Evolutionary conservation across 2,113 vertebrate species (phyloP), one percentile per base, ranked within the genome.

Genomic region (Zosterops borbonicus): DNA sequence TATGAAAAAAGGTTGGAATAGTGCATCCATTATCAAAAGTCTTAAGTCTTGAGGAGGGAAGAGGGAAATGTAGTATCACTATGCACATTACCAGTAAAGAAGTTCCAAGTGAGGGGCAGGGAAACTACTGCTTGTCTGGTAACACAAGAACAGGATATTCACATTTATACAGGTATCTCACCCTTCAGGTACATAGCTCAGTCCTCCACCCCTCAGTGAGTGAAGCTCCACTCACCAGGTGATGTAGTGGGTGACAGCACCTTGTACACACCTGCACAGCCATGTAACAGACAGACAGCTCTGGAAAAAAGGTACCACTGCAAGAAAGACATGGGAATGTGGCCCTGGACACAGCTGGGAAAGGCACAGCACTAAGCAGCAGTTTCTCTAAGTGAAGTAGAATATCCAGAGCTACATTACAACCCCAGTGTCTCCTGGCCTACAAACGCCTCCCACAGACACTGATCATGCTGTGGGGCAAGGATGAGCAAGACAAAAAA

Each of bases 181-280:
- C 46, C 47, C 60, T 69, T 35, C 59, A 75, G 71, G 46, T 63
- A 35, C n/a, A 56, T 0, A 25, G 29, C 56, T 82, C 71, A 50
- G 15, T 63, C 59, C 70, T 58, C 55, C 37, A 56, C 6, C 9
- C 10, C 4, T 49, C 2, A 3, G 13, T 12, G 9, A 6, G 4
- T 10, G 59, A 80, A 73, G n/a, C 50, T 80, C 42, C 47, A 35
- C n/a, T 58, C 67, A 69, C 11, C 55, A 65, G 41, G 28, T 64
- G 79, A 44, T 0, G 0, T 1, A 68, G 49, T 1, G 1, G n/a
- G 23, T 28, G 20, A 74, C 50, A 17, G 12, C 14, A 65, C 28
- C 58, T 44, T 44, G 41, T 14, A 63, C 12, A 29, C 35, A 67
- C 19, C 64, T 39, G 55, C 50, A 86, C 8, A 39, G 69, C 22